Conservation (phyloP, 2,888 invertebrate species). For the Stenchaetothrips biformis region DNA sequence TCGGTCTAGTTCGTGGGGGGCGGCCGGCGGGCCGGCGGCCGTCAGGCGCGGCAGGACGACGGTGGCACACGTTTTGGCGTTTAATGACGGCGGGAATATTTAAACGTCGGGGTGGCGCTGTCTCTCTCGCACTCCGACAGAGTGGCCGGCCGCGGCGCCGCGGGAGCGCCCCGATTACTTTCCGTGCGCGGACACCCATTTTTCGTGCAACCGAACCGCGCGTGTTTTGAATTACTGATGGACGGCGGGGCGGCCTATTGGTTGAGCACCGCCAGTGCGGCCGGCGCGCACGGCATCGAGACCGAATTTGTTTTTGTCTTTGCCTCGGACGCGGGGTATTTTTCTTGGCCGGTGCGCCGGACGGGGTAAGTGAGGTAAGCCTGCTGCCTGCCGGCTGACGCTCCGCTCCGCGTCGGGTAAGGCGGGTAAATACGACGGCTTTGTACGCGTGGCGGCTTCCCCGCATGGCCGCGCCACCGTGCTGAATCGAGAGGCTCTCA, state of each 20-base stretch:
- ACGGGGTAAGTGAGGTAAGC: too few relatives aligned
- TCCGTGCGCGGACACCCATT: background rate
- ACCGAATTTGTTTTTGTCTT: slow-evolving; percentile 1
- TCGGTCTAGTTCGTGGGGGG: background rate
- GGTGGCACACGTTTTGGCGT: background rate
- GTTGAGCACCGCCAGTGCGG: background rate
- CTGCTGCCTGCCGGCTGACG: too few relatives aligned
- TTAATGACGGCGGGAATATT: background rate
- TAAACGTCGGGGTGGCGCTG: background rate
- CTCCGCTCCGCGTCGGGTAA: too few relatives aligned
- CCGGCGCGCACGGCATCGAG: background rate
- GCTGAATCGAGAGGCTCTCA: too few relatives aligned
- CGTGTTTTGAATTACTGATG: slow-evolving; percentile 20
- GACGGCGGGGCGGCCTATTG: background rate
- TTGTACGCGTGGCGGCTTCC: too few relatives aligned
- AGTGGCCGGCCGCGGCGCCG: background rate
- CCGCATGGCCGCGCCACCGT: too few relatives aligned
- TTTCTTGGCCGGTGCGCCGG: background rate
- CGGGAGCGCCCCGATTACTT: background rate
- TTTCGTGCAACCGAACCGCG: background rate
- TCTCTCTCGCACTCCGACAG: background rate
- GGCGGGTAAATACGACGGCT: too few relatives aligned
- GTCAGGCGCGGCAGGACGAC: background rate
- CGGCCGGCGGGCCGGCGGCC: background rate
- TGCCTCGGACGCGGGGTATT: background rate